Evolutionary conservation across 2,888 invertebrate genomes (phyloP), one percentile per base, ranked within the genome.

Genomic region (Hypercompe scribonia): DNA sequence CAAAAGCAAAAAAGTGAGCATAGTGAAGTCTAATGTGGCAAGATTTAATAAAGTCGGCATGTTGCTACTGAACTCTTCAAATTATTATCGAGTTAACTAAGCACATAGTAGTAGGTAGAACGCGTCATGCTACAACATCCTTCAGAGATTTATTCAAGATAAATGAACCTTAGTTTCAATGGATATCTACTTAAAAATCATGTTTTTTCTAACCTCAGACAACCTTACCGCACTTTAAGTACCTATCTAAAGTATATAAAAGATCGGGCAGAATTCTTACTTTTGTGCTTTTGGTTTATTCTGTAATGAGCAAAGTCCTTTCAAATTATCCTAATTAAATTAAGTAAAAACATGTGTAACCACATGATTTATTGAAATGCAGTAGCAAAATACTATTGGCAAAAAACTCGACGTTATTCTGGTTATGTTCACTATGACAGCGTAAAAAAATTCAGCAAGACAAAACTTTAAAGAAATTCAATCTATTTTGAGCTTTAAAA

Each of bases 211-310:
- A 61, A 69, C n/a, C 63, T 24, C 58, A 73, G 65, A 74, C 80
- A 73, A 78, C 69, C 33, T 36, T 50, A 46, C 11, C 46, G 7
- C 39, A 66, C 42, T 61, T 61, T 66, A 71, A 61, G n/a, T 71
- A 18, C 42, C 42, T 18, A 58, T 65, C 68, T 64, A 58, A 73
- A 73, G 76, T 50, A 71, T 34, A 10, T 11, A 68, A 28, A 68
- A 68, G 66, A 66, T 71, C 65, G 31, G 42, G 39, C 71, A 42
- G 24, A 42, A 70, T 72, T 64, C 70, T 72, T 69, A 65, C 68
- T 75, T 77, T 81, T 66, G 68, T 31, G 5, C 50, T 58, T n/a
- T 31, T 18, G 66, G 63, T 77, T 69, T 77, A 68, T 54, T 81
- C 72, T 64, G 1, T 71, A 66, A 64, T 54, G 68, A 72, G 58